phyloP scores from a whole-genome alignment of 1,140 invertebrate species.

The Drosophila orena region DNA sequence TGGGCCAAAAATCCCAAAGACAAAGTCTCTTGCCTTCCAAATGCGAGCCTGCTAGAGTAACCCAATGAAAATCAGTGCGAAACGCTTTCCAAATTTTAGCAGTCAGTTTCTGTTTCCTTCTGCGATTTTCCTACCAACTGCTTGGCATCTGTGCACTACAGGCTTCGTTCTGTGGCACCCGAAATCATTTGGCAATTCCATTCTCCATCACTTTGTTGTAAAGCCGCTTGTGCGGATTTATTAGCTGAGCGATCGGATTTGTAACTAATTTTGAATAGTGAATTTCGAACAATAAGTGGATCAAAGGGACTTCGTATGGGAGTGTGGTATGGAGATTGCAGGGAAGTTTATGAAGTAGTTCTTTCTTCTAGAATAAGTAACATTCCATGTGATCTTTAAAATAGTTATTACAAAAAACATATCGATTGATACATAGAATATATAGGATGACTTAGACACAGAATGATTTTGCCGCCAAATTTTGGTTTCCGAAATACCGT shows the following conservation, averaged over 20 bases:
- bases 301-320: not conserved
- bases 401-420: no score
- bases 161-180: slow-evolving; percentile 38
- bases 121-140: slow-evolving; percentile 35
- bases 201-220: slow-evolving; percentile 44
- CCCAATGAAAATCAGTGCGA: slow-evolving; percentile 73
- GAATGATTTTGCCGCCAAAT: no score
- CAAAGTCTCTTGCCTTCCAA: slow-evolving; percentile 25
- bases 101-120: slow-evolving; percentile 24
- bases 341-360: no score
- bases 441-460: no score
- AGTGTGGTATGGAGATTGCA: no score
- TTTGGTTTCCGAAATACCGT: not conserved
- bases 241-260: slow-evolving; percentile 34
- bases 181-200: slow-evolving; percentile 38
- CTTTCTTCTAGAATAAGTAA: no score
- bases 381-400: no score
- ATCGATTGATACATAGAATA: no score
- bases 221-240: slow-evolving; percentile 30
- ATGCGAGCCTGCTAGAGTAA: slow-evolving; percentile 43
- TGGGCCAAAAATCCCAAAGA: slow-evolving; percentile 39
- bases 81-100: slow-evolving; percentile 63
- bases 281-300: not conserved
- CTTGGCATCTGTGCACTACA: slow-evolving; percentile 46
- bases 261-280: slow-evolving; percentile 11